Conservation (phyloP, 1,140 invertebrate species). For the Popillia japonica region DNA sequence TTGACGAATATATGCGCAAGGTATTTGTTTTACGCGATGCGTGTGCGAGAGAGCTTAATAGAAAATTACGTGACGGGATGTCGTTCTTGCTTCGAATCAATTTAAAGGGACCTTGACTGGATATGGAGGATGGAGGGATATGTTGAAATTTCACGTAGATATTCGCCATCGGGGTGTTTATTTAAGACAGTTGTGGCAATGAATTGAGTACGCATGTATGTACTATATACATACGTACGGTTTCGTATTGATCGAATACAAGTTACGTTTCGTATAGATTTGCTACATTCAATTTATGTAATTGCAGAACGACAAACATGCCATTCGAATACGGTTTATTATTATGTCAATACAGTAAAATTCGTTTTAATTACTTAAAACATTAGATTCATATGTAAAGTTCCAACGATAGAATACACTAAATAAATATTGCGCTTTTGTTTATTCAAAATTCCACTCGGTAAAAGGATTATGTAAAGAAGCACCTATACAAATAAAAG, state of each 20-base stretch:
- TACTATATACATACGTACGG: neutral
- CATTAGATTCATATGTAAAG: too few species aligned
- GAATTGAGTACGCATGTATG: slow-evolving; percentile 1
- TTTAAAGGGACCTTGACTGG: slow-evolving; percentile 16
- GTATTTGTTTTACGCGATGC: slow-evolving; percentile 9
- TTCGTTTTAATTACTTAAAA: too few species aligned
- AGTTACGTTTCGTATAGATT: neutral
- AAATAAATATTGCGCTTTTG: too few species aligned
- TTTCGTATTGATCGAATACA: slow-evolving; percentile 4
- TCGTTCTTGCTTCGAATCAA: neutral
- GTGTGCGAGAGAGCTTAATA: neutral
- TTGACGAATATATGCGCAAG: neutral
- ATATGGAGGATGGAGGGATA: neutral
- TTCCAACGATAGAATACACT: too few species aligned
- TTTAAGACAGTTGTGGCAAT: neutral
- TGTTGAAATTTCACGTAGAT: slow-evolving; percentile 4
- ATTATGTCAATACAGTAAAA: too few species aligned
- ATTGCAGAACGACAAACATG: too few species aligned
- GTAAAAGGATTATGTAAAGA: too few species aligned
- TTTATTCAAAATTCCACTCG: too few species aligned
- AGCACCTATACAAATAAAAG: too few species aligned
- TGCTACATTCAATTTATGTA: too few species aligned
- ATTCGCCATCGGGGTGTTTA: neutral
- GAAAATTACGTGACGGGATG: slow-evolving; percentile 5
- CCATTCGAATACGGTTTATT: too few species aligned